A percentile compares a stretch with the other conserved stretches of the same genome.
Conservation (phyloP, 2,113 vertebrate species). For the Dromas ardeola region DNA sequence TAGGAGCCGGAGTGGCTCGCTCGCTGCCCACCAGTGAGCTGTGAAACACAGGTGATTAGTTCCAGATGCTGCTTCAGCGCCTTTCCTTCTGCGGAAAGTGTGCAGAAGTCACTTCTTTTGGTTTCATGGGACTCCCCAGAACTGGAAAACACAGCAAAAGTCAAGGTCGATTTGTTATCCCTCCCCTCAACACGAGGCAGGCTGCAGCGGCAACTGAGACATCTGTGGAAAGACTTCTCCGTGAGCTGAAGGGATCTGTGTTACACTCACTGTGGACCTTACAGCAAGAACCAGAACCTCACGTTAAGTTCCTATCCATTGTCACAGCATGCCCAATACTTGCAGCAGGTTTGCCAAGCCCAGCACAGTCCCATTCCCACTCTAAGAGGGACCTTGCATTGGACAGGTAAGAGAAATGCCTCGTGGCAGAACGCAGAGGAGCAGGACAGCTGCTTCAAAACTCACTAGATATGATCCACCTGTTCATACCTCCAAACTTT, state of each 20-base stretch:
- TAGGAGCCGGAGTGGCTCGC: not conserved
- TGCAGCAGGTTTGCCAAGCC: not conserved
- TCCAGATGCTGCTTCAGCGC: constrained; percentile 39
- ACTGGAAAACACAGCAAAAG: constrained; percentile 11
- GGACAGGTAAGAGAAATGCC: not conserved
- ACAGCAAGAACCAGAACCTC: not conserved
- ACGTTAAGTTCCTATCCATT: not conserved
- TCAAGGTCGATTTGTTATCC: not conserved
- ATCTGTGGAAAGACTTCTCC: not conserved
- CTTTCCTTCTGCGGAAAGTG: not conserved
- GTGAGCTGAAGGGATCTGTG: not conserved
- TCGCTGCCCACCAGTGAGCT: constrained; percentile 36
- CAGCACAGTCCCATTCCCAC: not conserved
- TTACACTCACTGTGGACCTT: not conserved
- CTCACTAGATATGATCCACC: not conserved
- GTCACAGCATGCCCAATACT: not conserved
- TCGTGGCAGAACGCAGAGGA: not conserved
- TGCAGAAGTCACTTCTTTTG: not conserved
- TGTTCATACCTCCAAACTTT: not conserved
- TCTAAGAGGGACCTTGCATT: not conserved
- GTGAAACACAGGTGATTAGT: constrained; percentile 37
- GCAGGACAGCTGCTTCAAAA: not conserved
- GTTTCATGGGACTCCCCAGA: not conserved
- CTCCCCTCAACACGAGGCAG: not conserved
- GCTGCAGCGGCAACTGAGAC: not conserved